These are phyloP conservation scores for Bubo blakistoni DNA, from an alignment of 2,113 vertebrate genomes.

Conservation along the genomic window DNA sequence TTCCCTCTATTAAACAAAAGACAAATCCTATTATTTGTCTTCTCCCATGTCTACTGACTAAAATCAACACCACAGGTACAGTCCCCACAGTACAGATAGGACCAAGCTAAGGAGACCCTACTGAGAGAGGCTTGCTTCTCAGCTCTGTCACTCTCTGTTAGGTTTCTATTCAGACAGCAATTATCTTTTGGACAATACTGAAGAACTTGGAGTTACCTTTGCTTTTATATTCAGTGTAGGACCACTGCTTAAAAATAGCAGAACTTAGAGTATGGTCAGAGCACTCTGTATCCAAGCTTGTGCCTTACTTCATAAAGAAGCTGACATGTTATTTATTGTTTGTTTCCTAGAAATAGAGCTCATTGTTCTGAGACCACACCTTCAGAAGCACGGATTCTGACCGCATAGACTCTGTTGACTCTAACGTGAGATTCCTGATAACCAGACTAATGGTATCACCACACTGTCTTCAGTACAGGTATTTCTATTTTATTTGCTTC, in stretches of 20 bases:
- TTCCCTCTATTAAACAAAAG: background rate
- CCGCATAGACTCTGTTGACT: background rate
- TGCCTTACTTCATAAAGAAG: background rate
- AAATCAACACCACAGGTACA: background rate
- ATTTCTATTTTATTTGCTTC: background rate
- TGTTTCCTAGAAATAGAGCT: background rate
- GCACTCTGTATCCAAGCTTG: background rate
- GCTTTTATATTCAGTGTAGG: background rate
- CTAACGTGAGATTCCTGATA: background rate
- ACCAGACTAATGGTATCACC: background rate
- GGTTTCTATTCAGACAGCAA: background rate
- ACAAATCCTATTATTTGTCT: background rate
- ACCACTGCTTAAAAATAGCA: background rate
- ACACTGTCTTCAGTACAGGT: background rate
- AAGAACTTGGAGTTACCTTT: background rate
- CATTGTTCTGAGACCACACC: background rate
- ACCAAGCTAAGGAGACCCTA: background rate
- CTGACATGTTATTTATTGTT: background rate
- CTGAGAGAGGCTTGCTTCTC: background rate
- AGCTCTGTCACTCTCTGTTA: background rate
- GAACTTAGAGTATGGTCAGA: background rate
- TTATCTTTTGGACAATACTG: background rate
- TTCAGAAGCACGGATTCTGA: background rate
- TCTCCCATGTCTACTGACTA: background rate
- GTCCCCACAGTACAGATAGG: background rate